A percentile compares a stretch with the other conserved stretches of the same genome.
phyloP scores from a whole-genome alignment of 2,888 invertebrate genomes.

The Zygaena filipendulae region DNA sequence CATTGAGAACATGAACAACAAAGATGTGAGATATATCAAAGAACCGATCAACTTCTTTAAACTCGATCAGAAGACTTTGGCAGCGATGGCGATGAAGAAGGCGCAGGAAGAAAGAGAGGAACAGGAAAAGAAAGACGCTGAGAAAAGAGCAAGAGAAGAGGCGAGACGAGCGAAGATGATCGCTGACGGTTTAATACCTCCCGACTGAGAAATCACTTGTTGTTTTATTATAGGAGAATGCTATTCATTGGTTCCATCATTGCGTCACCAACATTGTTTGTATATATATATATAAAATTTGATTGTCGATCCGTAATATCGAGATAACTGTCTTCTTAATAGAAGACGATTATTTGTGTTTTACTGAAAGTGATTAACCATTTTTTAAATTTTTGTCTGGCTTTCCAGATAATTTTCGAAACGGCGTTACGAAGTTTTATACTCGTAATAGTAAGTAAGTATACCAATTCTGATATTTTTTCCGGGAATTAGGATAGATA shows the following conservation, averaged over 20 bases:
- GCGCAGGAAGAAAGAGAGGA: constrained; percentile 42
- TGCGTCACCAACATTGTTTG: background rate
- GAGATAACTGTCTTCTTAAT: too few species aligned
- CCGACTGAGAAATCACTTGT: constrained; percentile 19
- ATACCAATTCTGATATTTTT: too few species aligned
- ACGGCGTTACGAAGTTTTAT: too few species aligned
- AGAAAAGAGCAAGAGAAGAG: constrained; percentile 38
- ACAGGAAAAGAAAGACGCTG: constrained; percentile 40
- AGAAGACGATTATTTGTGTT: too few species aligned
- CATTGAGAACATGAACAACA: constrained; percentile 51
- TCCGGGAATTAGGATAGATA: too few species aligned
- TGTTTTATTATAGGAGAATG: background rate
- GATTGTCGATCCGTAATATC: too few species aligned
- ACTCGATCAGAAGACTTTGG: constrained; percentile 52
- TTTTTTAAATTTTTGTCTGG: too few species aligned
- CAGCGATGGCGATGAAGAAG: constrained; percentile 48
- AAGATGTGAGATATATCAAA: constrained; percentile 36
- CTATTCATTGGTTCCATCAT: too few species aligned
- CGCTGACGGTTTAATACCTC: constrained; percentile 37
- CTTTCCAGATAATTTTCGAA: too few species aligned
- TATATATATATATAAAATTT: too few species aligned
- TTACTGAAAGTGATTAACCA: too few species aligned
- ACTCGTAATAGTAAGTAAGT: too few species aligned
- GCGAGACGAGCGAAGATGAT: constrained; percentile 45
- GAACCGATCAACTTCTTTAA: constrained; percentile 59